phyloP scores from a whole-genome alignment of 2,113 vertebrate genomes.

The Ibidorhyncha struthersii region DNA sequence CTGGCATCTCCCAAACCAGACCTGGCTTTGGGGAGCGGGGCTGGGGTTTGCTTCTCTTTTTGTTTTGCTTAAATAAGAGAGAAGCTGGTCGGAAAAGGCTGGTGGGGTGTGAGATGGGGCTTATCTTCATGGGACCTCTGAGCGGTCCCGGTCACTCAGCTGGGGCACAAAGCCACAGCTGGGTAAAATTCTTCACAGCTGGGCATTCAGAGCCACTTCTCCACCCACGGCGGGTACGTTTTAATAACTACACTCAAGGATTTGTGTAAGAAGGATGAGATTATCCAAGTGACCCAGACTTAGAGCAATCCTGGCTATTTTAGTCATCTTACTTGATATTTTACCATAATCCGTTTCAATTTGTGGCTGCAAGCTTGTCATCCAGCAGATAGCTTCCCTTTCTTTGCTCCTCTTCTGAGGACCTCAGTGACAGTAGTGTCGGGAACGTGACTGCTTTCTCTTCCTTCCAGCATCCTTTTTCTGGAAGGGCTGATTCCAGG shows the following conservation, averaged over 20 bases:
- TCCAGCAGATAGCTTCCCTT: background rate
- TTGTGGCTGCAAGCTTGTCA: background rate
- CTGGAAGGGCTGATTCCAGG: background rate
- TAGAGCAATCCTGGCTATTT: background rate
- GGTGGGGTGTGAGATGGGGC: background rate
- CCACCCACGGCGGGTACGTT: background rate
- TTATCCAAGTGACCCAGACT: background rate
- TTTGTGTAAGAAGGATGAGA: background rate
- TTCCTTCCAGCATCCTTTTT: background rate
- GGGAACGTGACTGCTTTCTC: background rate
- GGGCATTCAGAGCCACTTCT: background rate
- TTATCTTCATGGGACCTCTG: no score
- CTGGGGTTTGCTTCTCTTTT: background rate
- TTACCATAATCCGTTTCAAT: background rate
- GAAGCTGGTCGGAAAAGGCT: background rate
- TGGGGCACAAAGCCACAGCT: background rate
- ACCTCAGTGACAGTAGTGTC: accelerated
- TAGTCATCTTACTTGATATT: background rate
- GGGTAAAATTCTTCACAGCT: background rate
- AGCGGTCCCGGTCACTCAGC: background rate
- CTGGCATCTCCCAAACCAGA: background rate
- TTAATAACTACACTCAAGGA: background rate
- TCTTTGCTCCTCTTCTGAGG: background rate
- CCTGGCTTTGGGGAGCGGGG: background rate
- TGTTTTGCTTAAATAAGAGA: background rate